phyloP scores from a whole-genome alignment of 2,888 invertebrate species.

The Hoplodrina blanda region DNA sequence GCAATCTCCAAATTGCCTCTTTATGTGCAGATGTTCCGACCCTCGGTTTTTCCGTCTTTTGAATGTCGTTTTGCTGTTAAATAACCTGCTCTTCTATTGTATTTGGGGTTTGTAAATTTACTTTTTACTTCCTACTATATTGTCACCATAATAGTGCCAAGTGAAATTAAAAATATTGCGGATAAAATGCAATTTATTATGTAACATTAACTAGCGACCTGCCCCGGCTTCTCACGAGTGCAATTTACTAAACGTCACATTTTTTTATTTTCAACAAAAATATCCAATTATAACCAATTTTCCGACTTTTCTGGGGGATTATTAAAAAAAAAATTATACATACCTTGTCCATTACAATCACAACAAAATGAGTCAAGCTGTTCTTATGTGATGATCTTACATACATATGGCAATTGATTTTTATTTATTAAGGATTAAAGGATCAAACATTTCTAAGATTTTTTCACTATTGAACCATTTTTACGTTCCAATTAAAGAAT shows the following conservation, averaged over 20 bases:
- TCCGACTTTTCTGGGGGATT: no score
- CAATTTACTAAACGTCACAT: no score
- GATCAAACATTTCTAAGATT: neutral
- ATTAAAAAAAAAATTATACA: no score
- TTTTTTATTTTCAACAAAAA: no score
- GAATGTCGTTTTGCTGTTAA: constrained; percentile 90
- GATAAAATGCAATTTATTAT: neutral
- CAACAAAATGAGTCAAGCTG: no score
- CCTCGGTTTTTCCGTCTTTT: constrained; percentile 90
- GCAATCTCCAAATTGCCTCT: constrained; percentile 91
- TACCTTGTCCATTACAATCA: no score
- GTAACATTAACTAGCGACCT: neutral
- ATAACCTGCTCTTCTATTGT: constrained; percentile 89
- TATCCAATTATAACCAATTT: no score
- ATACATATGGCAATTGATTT: no score
- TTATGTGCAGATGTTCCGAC: constrained; percentile 90
- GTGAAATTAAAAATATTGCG: constrained; percentile 32
- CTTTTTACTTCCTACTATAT: constrained; percentile 67
- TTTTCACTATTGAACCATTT: neutral
- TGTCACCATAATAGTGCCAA: constrained; percentile 30
- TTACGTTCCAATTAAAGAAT: neutral
- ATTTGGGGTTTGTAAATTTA: constrained; percentile 84
- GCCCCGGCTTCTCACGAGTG: no score
- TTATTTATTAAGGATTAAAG: no score
- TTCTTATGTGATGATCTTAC: no score